Percentiles rank a stretch among this genome's conserved stretches.
These are phyloP conservation scores for Myopa testacea DNA, from an alignment of 2,888 invertebrate species.

Conservation along the genomic window DNA sequence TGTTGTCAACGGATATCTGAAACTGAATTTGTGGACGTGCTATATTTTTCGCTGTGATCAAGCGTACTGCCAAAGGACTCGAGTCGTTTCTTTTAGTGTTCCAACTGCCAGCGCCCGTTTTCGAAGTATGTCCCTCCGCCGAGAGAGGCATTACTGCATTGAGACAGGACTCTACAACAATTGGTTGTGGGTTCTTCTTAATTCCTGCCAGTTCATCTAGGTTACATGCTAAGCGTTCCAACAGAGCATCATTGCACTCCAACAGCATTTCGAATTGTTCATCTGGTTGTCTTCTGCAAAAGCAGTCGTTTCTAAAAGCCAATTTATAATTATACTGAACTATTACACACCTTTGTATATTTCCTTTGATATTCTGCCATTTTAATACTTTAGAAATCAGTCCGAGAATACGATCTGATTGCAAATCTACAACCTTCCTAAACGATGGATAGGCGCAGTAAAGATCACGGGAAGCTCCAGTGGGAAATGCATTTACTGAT, in stretches of 20 bases:
- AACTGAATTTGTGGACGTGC: constrained; percentile 87
- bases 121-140: not conserved
- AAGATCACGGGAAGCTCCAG: constrained; percentile 77
- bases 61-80: constrained; percentile 57
- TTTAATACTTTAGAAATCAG: constrained; percentile 72
- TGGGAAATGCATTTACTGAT: constrained; percentile 79
- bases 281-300: constrained; percentile 70
- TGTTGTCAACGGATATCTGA: constrained; percentile 87
- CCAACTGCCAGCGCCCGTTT: constrained; percentile 72
- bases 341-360: constrained; percentile 68
- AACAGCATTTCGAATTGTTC: constrained; percentile 82
- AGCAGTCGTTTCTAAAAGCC: not conserved
- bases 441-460: constrained; percentile 84
- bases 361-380: constrained; percentile 71
- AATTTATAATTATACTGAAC: not conserved
- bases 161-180: constrained; percentile 68
- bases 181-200: constrained; percentile 70
- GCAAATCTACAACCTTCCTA: constrained; percentile 73
- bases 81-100: constrained; percentile 64
- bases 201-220: constrained; percentile 78
- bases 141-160: constrained; percentile 43
- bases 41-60: constrained; percentile 80
- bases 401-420: constrained; percentile 75
- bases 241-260: constrained; percentile 85
- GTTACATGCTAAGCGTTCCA: constrained; percentile 82